A percentile compares a stretch with the other conserved stretches of the same genome.
Conservation (phyloP, 2,797 vertebrate genomes). For the Anguilla anguilla region DNA sequence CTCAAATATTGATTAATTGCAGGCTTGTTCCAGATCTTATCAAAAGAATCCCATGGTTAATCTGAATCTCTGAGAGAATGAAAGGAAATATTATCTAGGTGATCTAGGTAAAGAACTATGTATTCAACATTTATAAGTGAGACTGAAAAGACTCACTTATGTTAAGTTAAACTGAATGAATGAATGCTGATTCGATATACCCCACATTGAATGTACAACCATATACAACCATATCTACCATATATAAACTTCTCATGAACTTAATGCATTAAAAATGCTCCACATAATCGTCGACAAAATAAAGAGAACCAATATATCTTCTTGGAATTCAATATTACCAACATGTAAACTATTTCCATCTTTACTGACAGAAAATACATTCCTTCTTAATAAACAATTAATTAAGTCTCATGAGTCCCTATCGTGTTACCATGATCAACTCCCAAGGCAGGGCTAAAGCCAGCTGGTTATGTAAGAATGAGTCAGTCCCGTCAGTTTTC, state of each 20-base stretch:
- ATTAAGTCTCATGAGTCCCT: neutral
- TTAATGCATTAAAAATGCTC: neutral
- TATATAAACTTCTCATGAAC: neutral
- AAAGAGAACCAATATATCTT: neutral
- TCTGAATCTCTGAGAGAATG: neutral
- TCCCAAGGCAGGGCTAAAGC: neutral
- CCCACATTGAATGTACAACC: neutral
- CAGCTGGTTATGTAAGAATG: neutral
- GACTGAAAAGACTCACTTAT: neutral
- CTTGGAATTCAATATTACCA: neutral
- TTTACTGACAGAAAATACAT: neutral
- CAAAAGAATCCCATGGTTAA: neutral
- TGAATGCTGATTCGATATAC: neutral
- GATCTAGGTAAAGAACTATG: neutral
- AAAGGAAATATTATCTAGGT: neutral
- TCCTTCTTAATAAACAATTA: neutral
- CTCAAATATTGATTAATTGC: neutral
- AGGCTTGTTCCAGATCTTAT: neutral
- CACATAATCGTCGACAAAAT: neutral
- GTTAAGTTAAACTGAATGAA: neutral
- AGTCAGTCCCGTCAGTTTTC: neutral
- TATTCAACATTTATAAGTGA: neutral
- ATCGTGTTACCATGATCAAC: neutral
- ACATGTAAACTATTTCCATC: neutral
- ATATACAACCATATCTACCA: neutral